phyloP scores from a whole-genome alignment of 2,888 invertebrate species.

The Acanthosepion pharaonis region DNA sequence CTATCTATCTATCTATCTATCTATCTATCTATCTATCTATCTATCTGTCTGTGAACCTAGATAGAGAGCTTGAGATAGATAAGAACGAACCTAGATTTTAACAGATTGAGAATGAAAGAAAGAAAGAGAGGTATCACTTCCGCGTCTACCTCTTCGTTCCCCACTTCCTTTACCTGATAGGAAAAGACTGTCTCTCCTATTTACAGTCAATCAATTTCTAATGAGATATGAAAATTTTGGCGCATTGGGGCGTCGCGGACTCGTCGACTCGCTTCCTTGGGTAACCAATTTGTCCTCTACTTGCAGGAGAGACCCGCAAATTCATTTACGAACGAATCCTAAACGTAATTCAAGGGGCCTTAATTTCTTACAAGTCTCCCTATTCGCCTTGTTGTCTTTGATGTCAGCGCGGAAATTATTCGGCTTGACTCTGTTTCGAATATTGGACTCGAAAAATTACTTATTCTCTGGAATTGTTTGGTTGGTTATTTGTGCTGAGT shows the following conservation, averaged over 20 bases:
- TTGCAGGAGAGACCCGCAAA: not conserved
- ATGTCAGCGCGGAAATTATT: not conserved
- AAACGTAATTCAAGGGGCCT: not conserved
- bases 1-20: too few relatives aligned
- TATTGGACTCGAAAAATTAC: constrained; percentile 14
- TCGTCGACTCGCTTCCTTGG: constrained; percentile 15
- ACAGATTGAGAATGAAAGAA: not conserved
- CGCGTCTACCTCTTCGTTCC: not conserved
- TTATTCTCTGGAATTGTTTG: constrained; percentile 17
- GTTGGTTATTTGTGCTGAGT: not conserved
- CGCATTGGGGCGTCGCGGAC: constrained; percentile 33
- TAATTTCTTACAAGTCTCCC: not conserved
- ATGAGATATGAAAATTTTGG: constrained; percentile 4
- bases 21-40: too few relatives aligned
- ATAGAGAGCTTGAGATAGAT: too few relatives aligned
- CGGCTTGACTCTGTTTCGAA: not conserved
- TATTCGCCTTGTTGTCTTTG: not conserved
- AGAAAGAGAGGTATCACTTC: not conserved
- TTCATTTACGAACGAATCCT: not conserved
- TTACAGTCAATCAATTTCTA: constrained; percentile 33
- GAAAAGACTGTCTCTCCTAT: not conserved
- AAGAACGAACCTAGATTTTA: too few relatives aligned
- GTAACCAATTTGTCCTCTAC: constrained; percentile 4
- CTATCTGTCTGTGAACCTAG: too few relatives aligned
- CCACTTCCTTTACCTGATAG: not conserved